Evolutionary conservation across 2,797 vertebrate species (phyloP).

Genomic region (Crocodylus rhombifer): DNA sequence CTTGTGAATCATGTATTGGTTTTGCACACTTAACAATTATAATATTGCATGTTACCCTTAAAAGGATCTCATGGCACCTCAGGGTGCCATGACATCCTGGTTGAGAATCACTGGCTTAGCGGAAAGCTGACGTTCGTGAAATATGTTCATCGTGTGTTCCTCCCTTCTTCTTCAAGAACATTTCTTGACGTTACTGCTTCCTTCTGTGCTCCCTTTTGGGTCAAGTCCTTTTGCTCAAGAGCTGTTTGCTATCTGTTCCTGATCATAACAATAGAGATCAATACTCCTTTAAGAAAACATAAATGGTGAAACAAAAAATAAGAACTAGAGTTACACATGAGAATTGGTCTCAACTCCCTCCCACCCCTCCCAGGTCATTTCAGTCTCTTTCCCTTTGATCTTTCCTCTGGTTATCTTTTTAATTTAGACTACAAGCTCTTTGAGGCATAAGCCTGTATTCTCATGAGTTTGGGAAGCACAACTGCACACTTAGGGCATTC

Average conservation of each 20-base stretch:
- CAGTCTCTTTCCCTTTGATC: conserved; percentile 43
- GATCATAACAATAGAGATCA: neutral
- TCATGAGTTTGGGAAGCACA: conserved; percentile 58
- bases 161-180: neutral
- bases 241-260: neutral
- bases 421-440: conserved; percentile 57
- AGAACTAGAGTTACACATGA: neutral
- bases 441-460: conserved; percentile 55
- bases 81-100: no score
- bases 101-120: no score
- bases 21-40: no score
- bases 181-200: neutral
- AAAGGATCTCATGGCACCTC: no score
- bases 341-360: conserved; percentile 4
- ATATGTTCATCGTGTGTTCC: neutral
- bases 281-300: conserved; percentile 25
- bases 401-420: conserved; percentile 63
- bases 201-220: conserved; percentile 51
- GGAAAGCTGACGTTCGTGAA: neutral
- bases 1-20: no score
- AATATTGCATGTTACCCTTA: no score
- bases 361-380: neutral
- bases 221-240: conserved; percentile 41
- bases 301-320: conserved; percentile 1
- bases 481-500: conserved; percentile 45